Conservation (phyloP, 2,113 vertebrate species). For the Neomonachus schauinslandi region DNA sequence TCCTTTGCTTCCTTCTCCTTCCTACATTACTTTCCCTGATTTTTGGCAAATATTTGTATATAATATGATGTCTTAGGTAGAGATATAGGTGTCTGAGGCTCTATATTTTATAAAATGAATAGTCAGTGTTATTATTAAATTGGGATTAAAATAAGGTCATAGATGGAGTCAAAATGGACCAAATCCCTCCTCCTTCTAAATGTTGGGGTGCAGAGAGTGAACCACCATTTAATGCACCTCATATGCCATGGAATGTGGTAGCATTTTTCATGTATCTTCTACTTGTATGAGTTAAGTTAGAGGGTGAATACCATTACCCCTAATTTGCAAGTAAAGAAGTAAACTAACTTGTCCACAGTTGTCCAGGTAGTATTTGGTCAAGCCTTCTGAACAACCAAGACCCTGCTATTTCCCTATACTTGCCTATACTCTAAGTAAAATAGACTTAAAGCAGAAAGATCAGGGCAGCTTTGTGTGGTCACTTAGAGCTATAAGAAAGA, state of each 20-base stretch:
- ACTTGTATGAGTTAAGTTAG: not conserved
- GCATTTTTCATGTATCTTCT: not conserved
- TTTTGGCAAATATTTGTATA: not conserved
- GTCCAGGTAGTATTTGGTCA: not conserved
- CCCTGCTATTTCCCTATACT: not conserved
- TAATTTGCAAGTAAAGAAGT: not conserved
- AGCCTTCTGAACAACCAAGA: not conserved
- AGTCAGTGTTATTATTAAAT: not conserved
- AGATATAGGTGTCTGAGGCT: not conserved
- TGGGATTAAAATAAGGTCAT: not conserved
- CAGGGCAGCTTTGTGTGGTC: not conserved
- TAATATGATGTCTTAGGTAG: not conserved
- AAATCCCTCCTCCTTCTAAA: not conserved
- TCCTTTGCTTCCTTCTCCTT: not conserved
- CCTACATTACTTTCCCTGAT: not conserved
- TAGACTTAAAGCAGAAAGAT: not conserved
- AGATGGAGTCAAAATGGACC: not conserved
- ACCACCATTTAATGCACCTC: not conserved
- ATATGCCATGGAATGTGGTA: not conserved
- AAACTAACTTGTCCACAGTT: not conserved
- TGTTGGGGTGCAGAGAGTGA: not conserved
- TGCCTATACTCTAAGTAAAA: not conserved
- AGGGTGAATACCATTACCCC: not conserved
- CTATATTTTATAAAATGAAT: not conserved
- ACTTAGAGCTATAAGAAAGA: not conserved